Conservation (phyloP, 92 coral and sea anemone species). For the Micromussa lordhowensis region DNA sequence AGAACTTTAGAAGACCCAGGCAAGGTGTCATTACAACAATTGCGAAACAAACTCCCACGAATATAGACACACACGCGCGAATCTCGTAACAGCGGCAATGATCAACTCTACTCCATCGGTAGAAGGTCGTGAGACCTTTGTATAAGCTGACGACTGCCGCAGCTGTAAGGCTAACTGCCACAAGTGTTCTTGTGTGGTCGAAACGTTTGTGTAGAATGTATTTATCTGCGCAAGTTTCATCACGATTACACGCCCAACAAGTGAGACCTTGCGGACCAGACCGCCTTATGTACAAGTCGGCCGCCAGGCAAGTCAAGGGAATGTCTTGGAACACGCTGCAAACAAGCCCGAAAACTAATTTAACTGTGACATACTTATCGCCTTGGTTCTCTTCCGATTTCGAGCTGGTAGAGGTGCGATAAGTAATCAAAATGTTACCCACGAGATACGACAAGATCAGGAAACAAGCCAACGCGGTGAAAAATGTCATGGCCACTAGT, state of each 20-base stretch:
- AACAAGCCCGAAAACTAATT: conserved; percentile 76
- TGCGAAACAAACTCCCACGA: conserved; percentile 80
- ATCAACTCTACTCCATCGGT: conserved; percentile 84
- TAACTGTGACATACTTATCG: conserved; percentile 62
- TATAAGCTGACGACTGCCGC: conserved; percentile 68
- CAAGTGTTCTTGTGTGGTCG: conserved; percentile 54
- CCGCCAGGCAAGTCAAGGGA: conserved; percentile 78
- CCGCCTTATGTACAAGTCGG: conserved; percentile 67
- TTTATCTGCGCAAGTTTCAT: conserved; percentile 61
- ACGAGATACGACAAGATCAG: conserved; percentile 55
- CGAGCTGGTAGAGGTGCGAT: conserved; percentile 52
- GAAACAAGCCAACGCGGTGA: conserved; percentile 65
- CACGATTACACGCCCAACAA: conserved; percentile 81
- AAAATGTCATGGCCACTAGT: conserved; percentile 64
- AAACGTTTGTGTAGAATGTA: conserved; percentile 60
- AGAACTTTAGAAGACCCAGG: conserved; percentile 74
- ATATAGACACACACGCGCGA: conserved; percentile 83
- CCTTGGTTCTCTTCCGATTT: conserved; percentile 60
- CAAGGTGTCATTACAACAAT: conserved; percentile 76
- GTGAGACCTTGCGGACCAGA: conserved; percentile 75
- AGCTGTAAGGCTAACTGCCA: conserved; percentile 64
- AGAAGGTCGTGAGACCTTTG: conserved; percentile 79
- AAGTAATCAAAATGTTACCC: conserved; percentile 64
- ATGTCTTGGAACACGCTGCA: conserved; percentile 84
- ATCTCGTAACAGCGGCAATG: conserved; percentile 80